These are phyloP conservation scores for Drosophila melanosoma DNA, from an alignment of 2,888 invertebrate genomes.

Conservation along the genomic window DNA sequence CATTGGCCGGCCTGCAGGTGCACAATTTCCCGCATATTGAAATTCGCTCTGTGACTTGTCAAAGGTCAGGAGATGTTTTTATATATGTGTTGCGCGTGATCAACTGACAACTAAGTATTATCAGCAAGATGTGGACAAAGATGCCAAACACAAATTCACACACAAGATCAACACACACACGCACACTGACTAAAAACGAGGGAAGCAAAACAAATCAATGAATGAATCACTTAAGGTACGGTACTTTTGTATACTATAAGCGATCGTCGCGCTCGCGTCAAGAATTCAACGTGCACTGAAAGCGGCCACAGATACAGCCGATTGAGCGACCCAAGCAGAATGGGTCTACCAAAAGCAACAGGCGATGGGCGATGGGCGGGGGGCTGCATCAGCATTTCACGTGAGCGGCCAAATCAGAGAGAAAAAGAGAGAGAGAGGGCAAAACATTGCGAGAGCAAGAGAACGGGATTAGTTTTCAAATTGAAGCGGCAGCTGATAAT, in stretches of 20 bases:
- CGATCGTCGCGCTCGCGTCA: constrained; percentile 75
- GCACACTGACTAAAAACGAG: constrained; percentile 17
- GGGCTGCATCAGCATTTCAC: constrained; percentile 44
- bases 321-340: constrained; percentile 52
- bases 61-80: constrained; percentile 43
- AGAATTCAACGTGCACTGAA: constrained; percentile 73
- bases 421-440: not conserved
- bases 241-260: constrained; percentile 25
- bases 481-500: constrained; percentile 54
- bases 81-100: constrained; percentile 10
- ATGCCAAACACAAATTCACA: constrained; percentile 2
- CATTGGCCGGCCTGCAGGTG: constrained; percentile 96
- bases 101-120: constrained; percentile 27
- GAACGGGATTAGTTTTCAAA: constrained; percentile 37
- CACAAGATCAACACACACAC: constrained; percentile 28
- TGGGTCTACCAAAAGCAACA: constrained; percentile 16
- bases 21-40: constrained; percentile 94
- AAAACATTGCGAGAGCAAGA: constrained; percentile 6
- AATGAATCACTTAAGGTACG: constrained; percentile 33
- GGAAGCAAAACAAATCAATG: constrained; percentile 30
- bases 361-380: constrained; percentile 17
- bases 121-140: constrained; percentile 20
- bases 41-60: constrained; percentile 28
- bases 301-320: constrained; percentile 32
- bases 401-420: constrained; percentile 15